Conservation (phyloP, 2,888 invertebrate species). For the Laspeyria flexula region DNA sequence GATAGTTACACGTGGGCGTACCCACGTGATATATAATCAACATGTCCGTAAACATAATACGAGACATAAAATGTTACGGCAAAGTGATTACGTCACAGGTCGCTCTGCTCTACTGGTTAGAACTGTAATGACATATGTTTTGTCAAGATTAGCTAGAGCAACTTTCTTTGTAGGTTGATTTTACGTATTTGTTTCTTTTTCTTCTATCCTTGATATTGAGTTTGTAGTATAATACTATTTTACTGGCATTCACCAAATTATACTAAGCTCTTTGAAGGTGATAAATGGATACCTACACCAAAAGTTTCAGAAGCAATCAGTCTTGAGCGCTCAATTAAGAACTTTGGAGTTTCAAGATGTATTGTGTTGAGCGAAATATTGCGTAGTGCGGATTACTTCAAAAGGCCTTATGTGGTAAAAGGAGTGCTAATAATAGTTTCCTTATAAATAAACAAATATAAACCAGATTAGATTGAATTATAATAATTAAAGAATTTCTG, state of each 20-base stretch:
- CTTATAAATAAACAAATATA: no score
- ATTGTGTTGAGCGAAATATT: background rate
- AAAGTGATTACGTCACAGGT: slow-evolving; percentile 32
- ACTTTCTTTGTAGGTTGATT: slow-evolving; percentile 16
- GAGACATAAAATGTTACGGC: slow-evolving; percentile 23
- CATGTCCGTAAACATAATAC: slow-evolving; percentile 24
- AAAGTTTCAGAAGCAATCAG: slow-evolving; percentile 8
- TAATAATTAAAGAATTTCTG: no score
- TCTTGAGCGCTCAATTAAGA: slow-evolving; percentile 16
- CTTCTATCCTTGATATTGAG: background rate
- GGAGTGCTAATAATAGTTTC: background rate
- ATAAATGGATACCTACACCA: slow-evolving; percentile 8
- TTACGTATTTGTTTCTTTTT: slow-evolving; percentile 3
- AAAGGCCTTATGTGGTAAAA: background rate
- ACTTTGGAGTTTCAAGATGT: slow-evolving; percentile 5
- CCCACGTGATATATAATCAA: slow-evolving; percentile 23
- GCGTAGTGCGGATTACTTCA: background rate
- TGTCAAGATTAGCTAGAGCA: slow-evolving; percentile 36
- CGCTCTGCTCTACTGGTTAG: slow-evolving; percentile 7
- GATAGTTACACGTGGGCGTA: slow-evolving; percentile 11
- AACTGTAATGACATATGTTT: slow-evolving; percentile 38
- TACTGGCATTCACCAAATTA: slow-evolving; percentile 2
- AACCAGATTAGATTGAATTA: no score
- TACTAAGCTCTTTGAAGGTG: slow-evolving; percentile 6
- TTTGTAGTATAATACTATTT: slow-evolving; percentile 1